Base-by-base conservation (phyloP, 1,140 invertebrate genomes). In the Phthorimaea operculella region DNA sequence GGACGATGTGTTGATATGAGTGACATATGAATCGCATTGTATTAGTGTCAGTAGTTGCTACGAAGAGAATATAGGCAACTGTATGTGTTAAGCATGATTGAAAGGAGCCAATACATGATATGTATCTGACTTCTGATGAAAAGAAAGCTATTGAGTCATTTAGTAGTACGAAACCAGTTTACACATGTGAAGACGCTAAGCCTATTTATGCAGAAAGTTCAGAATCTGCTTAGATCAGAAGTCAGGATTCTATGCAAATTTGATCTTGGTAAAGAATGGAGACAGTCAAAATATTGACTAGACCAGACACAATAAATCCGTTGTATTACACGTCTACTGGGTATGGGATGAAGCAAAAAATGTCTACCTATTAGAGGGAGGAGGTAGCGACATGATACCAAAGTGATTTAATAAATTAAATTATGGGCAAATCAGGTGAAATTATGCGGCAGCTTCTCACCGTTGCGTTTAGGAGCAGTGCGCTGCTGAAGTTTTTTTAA, bases 351-450 rank as follows among this genome's bases (percentile, higher is more conserved):
- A 55, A 60, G 57, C 67, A 74, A 74, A 73, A 77, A 76, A 70
- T 66, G 72, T 74, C 75, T 75, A 62, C 59, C 63, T 65, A 64
- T 61, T n/a, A n/a, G n/a, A n/a, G n/a, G n/a, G n/a, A n/a, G n/a
- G n/a, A n/a, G n/a, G n/a, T n/a, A n/a, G n/a, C n/a, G n/a, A n/a
- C n/a, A n/a, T n/a, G n/a, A n/a, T n/a, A n/a, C n/a, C n/a, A n/a
- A n/a, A n/a, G n/a, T n/a, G n/a, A n/a, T n/a, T n/a, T n/a, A n/a
- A n/a, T n/a, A n/a, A n/a, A n/a, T n/a, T n/a, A n/a, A n/a, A n/a
- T n/a, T n/a, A n/a, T n/a, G n/a, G n/a, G n/a, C n/a, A n/a, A n/a
- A n/a, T n/a, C n/a, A n/a, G n/a, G n/a, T n/a, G n/a, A n/a, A n/a
- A n/a, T n/a, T n/a, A n/a, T n/a, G n/a, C n/a, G n/a, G n/a, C n/a